Conservation (phyloP, 2,797 vertebrate species). For the Schizopygopsis pylzovi region DNA sequence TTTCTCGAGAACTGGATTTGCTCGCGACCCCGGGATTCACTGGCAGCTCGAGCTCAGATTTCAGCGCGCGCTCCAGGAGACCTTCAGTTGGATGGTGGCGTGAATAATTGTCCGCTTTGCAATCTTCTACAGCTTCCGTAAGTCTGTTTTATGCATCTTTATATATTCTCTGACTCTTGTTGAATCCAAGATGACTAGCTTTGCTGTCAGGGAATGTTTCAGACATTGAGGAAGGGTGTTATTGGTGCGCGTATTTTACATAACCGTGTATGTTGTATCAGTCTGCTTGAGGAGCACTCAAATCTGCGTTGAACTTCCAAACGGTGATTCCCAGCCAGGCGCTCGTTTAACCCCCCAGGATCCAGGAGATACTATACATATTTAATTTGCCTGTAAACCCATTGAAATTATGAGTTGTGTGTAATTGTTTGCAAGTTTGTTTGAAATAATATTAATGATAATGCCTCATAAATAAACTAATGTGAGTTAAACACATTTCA, state of each 20-base stretch:
- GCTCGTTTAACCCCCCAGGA: not conserved
- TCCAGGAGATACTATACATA: slow-evolving; percentile 10
- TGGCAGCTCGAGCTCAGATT: slow-evolving; percentile 17
- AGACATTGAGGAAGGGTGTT: not conserved
- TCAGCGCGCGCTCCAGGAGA: slow-evolving; percentile 8
- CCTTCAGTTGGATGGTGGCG: slow-evolving; percentile 38
- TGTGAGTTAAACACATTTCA: not conserved
- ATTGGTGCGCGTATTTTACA: not conserved
- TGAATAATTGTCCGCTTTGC: slow-evolving; percentile 25
- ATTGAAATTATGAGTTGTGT: not conserved
- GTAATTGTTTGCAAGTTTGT: not conserved
- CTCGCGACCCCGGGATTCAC: slow-evolving; percentile 6
- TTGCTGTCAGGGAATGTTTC: not conserved
- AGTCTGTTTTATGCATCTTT: slow-evolving; percentile 31
- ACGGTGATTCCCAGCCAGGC: not conserved
- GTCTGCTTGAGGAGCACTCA: not conserved
- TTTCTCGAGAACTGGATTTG: not conserved
- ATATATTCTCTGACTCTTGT: not conserved
- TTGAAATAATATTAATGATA: not conserved
- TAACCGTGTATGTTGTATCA: not conserved
- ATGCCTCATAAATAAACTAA: not conserved
- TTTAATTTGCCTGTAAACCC: not conserved
- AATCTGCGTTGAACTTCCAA: not conserved
- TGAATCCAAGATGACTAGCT: not conserved
- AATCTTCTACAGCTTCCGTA: slow-evolving; percentile 38